phyloP scores from a whole-genome alignment of 1,140 invertebrate genomes.

The Heliconius himera region DNA sequence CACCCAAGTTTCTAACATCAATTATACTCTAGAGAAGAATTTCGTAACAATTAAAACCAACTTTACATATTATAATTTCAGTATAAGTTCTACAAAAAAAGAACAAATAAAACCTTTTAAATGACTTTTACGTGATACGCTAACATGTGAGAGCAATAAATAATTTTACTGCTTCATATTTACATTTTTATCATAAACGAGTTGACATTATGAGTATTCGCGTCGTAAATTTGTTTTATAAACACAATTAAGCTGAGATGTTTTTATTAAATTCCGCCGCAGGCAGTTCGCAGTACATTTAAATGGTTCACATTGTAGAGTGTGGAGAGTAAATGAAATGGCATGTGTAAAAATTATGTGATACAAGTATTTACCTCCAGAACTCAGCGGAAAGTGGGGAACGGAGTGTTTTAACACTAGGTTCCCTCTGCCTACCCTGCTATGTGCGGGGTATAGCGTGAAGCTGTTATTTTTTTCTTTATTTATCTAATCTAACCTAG shows the following conservation, averaged over 20 bases:
- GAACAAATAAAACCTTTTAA: neutral
- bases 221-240: constrained; percentile 57
- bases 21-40: too few relatives aligned
- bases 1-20: too few relatives aligned
- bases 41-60: neutral
- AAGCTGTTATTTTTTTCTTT: too few relatives aligned
- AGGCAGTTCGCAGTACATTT: constrained; percentile 68
- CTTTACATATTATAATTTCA: neutral
- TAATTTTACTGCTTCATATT: constrained; percentile 14
- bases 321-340: neutral
- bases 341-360: neutral
- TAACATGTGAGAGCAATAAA: constrained; percentile 13
- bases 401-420: neutral
- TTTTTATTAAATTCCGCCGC: constrained; percentile 78
- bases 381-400: too few relatives aligned
- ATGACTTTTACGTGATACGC: constrained; percentile 12
- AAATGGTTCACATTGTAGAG: constrained; percentile 47
- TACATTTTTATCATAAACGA: constrained; percentile 14
- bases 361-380: neutral
- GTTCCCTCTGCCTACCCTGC: too few relatives aligned
- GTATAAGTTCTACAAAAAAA: neutral
- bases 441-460: too few relatives aligned
- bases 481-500: too few relatives aligned
- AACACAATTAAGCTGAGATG: constrained; percentile 66
- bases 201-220: constrained; percentile 29